Evolutionary conservation across 2,113 vertebrate genomes (phyloP), one percentile per base, ranked within the genome.

Genomic region (Oceanodroma tethys): DNA sequence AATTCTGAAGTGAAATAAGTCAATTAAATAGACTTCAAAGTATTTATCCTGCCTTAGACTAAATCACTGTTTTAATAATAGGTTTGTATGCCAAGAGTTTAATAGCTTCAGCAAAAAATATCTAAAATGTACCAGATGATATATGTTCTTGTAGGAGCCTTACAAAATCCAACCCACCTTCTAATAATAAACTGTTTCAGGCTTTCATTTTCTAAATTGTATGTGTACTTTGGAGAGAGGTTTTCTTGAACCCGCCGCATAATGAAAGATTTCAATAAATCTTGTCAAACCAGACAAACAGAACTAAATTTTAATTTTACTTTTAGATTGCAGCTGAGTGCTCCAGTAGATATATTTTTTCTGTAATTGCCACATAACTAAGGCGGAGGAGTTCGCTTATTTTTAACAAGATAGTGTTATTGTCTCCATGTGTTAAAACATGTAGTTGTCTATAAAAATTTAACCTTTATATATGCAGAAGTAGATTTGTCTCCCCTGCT

Each of bases 181-280:
- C 95, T 81, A 91, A 93, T 93, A 95, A 96, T 79, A 95, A 87
- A 81, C 95, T 63, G 65, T 66, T 81, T 34, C 84, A 91, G 81
- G 93, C 95, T 93, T 91, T 96, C 93, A 93, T 96, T 93, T 96
- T 45, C 93, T 91, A 91, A 96, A 96, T 85, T 75, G 90, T 34
- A 38, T 40, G 84, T 93, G 92, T 87, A 16, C 95, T 96, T 91
- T 82, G 95, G 76, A 79, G 72, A 92, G 85, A 94, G 83, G 83
- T 58, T 96, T 74, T 84, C 96, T 89, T 58, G 68, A 93, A 93
- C 89, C 89, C 84, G 96, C 93, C 0, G 40, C 81, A 17, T 93
- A 93, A 97, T 97, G 95, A 96, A 40, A 90, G 84, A 50, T 23
- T 72, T 63, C 91, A 82, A 63, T 90, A 87, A 86, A 87, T 81